Evolutionary conservation across 2,888 invertebrate species (phyloP).

Genomic region (Thecophora atra): DNA sequence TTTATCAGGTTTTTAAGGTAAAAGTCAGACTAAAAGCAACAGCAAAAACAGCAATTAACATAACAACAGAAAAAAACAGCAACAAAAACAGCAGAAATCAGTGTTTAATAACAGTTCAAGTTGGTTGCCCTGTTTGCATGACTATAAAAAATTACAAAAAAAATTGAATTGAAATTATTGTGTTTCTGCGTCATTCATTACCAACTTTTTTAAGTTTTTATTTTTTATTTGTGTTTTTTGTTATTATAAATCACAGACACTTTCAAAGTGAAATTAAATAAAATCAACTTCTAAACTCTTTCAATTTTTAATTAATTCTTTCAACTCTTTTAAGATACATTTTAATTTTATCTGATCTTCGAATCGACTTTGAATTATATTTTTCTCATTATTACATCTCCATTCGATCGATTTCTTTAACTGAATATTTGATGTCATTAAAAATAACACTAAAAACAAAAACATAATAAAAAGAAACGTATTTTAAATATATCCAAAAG

Average conservation of each 20-base stretch:
- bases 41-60: neutral
- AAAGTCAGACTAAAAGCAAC: neutral
- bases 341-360: neutral
- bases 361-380: neutral
- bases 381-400: neutral
- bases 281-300: neutral
- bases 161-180: neutral
- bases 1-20: conserved; percentile 16
- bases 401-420: too few relatives aligned
- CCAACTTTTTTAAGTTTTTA: neutral
- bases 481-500: too few relatives aligned
- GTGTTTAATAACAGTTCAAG: conserved; percentile 15
- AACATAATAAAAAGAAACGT: too few relatives aligned
- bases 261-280: too few relatives aligned
- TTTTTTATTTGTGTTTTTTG: too few relatives aligned
- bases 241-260: too few relatives aligned
- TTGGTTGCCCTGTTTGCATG: neutral
- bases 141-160: neutral
- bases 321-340: neutral
- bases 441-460: too few relatives aligned
- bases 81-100: neutral
- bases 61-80: neutral
- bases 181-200: neutral
- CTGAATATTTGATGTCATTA: too few relatives aligned
- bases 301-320: neutral